These are phyloP conservation scores for Ostrea denselamellosa DNA, from an alignment of 1,140 invertebrate species.

Conservation along the genomic window DNA sequence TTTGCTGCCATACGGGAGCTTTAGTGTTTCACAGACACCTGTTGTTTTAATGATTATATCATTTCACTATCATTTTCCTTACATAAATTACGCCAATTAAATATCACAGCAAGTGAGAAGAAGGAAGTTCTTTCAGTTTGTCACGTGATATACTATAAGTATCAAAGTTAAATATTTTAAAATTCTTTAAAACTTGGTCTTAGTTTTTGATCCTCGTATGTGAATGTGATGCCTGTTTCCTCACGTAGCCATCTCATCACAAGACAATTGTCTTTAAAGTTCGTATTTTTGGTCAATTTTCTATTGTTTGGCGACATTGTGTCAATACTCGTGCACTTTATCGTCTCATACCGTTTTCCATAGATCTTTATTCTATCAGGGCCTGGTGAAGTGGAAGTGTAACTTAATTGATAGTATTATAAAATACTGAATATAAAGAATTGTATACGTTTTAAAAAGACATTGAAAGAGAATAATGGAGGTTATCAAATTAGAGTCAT, in stretches of 20 bases:
- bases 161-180: not conserved
- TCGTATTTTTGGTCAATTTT: not conserved
- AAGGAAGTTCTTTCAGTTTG: too few relatives aligned
- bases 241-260: not conserved
- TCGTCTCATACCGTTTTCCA: not conserved
- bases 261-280: not conserved
- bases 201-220: not conserved
- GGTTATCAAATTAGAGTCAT: not conserved
- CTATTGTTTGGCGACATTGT: not conserved
- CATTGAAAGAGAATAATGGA: not conserved
- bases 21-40: too few relatives aligned
- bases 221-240: not conserved
- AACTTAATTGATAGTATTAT: not conserved
- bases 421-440: not conserved
- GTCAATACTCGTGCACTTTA: not conserved
- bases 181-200: not conserved
- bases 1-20: too few relatives aligned
- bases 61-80: too few relatives aligned
- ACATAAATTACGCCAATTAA: too few relatives aligned
- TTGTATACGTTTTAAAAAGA: not conserved
- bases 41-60: too few relatives aligned
- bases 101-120: too few relatives aligned
- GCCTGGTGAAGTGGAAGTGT: not conserved
- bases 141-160: too few relatives aligned
- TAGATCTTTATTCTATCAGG: not conserved